A percentile compares a stretch with the other conserved stretches of the same genome.
Conservation (phyloP, 2,888 invertebrate species). For the Nephrocerus scutellatus region DNA sequence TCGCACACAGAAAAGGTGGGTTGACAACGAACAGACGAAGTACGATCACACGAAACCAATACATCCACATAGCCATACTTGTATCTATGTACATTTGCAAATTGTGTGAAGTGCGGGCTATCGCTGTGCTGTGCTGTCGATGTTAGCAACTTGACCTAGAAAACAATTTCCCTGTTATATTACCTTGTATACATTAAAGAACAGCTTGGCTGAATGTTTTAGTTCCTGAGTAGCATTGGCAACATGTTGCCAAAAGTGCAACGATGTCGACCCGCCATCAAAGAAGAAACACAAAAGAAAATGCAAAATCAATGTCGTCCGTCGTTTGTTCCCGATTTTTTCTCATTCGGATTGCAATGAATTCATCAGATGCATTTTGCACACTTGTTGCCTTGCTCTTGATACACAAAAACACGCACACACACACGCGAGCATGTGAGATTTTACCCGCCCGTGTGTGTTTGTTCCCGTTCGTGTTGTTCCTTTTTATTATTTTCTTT, state of each 20-base stretch:
- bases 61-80: too few species aligned
- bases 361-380: constrained; percentile 7
- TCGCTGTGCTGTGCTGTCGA: constrained; percentile 10
- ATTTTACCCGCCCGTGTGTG: constrained; percentile 16
- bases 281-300: too few species aligned
- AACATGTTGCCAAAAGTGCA: constrained; percentile 24
- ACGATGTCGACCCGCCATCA: too few species aligned
- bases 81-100: too few species aligned
- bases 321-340: constrained; percentile 10
- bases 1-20: too few species aligned
- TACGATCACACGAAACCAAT: too few species aligned
- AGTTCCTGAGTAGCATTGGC: constrained; percentile 11
- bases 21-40: too few species aligned
- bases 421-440: too few species aligned
- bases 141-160: constrained; percentile 44
- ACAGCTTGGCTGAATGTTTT: constrained; percentile 27
- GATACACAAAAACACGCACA: too few species aligned
- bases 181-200: constrained; percentile 33
- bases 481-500: constrained; percentile 22
- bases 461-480: constrained; percentile 5
- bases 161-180: constrained; percentile 46
- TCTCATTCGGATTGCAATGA: constrained; percentile 8
- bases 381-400: constrained; percentile 23
- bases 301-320: too few species aligned
- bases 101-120: too few species aligned